Percentiles rank a stretch among this genome's conserved stretches.
Conservation (phyloP, 2,888 invertebrate species). For the Limnephilus marmoratus region DNA sequence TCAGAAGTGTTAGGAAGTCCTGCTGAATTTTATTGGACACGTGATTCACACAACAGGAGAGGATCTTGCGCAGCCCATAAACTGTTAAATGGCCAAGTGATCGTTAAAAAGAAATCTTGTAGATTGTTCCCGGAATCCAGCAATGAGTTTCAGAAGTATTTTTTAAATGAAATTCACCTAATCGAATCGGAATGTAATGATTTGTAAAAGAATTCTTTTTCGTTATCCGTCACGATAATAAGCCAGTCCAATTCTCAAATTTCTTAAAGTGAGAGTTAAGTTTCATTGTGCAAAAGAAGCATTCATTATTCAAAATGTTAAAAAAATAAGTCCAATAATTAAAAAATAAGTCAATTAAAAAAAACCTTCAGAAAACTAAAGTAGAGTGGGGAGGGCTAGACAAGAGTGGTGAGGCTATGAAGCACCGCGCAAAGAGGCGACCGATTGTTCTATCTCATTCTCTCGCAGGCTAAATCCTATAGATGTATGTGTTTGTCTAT, state of each 20-base stretch:
- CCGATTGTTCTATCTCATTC: no score
- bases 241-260: background rate
- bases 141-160: background rate
- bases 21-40: slow-evolving; percentile 10
- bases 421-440: no score
- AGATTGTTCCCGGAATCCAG: background rate
- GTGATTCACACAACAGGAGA: slow-evolving; percentile 32
- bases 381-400: no score
- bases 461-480: no score
- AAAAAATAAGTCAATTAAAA: no score
- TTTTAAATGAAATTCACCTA: no score
- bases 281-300: no score
- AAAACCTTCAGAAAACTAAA: no score
- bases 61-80: background rate
- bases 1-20: slow-evolving; percentile 44
- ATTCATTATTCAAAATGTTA: no score
- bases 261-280: background rate
- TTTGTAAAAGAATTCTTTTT: background rate
- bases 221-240: background rate
- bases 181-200: background rate
- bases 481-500: no score
- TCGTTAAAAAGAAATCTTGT: background rate
- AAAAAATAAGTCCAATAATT: no score
- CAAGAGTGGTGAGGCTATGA: no score
- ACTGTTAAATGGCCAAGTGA: background rate